phyloP scores from a whole-genome alignment of 2,113 vertebrate genomes.

The Alligator mississippiensis region DNA sequence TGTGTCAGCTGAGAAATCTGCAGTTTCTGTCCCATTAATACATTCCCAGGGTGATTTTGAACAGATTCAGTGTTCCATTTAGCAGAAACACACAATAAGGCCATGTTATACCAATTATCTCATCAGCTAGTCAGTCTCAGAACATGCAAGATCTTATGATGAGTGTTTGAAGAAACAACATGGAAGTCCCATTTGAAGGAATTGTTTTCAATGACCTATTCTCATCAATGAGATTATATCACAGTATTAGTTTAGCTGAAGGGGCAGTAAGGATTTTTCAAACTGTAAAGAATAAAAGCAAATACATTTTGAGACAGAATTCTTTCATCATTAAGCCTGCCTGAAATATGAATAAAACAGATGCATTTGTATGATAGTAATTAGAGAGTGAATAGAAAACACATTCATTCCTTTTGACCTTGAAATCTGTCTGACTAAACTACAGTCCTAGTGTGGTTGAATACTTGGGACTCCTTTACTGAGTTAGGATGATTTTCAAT shows the following conservation, averaged over 20 bases:
- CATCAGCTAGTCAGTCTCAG: conserved; percentile 26
- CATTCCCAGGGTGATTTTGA: conserved; percentile 36
- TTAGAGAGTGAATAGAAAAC: conserved; percentile 25
- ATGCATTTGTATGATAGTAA: neutral
- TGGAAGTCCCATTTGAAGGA: conserved; percentile 10
- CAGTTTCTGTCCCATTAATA: conserved; percentile 15
- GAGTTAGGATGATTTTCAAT: conserved; percentile 28
- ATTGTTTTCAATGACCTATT: conserved; percentile 9
- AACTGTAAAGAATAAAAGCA: neutral
- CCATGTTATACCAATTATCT: conserved; percentile 65
- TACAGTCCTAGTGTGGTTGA: neutral
- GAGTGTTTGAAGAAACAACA: conserved; percentile 40
- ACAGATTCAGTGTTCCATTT: conserved; percentile 43
- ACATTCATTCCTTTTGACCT: conserved; percentile 15
- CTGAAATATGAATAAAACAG: neutral
- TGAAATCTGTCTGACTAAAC: conserved; percentile 11
- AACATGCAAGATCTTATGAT: neutral
- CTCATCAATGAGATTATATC: conserved; percentile 24
- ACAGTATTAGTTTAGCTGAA: conserved; percentile 20
- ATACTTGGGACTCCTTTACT: neutral
- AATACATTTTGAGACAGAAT: neutral
- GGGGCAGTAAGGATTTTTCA: conserved; percentile 7
- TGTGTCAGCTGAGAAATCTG: neutral
- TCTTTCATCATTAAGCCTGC: neutral
- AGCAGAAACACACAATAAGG: conserved; percentile 50